Base-by-base conservation (phyloP, 2,797 vertebrate species). In the Spea hammondii region DNA sequence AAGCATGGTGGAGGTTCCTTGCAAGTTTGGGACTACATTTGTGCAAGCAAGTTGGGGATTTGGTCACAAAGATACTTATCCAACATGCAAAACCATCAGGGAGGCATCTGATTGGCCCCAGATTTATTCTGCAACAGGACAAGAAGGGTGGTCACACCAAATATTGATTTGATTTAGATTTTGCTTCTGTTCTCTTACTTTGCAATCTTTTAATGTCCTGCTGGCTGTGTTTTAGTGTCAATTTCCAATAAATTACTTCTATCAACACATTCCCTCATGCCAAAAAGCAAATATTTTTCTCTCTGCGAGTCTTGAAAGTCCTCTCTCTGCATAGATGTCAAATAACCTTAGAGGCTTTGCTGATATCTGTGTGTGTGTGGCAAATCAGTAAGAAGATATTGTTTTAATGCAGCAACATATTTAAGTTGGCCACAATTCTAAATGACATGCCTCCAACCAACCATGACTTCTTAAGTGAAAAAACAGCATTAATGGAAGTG, bases 361-460 rank as follows among this genome's bases (percentile, higher is more conserved):
- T 46, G 55, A 64, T 11, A 74, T 67, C 66, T 48, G 50, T 66
- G 62, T 72, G 78, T 80, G 66, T 17, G 17, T 70, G 67, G 67
- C 59, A 57, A 70, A 55, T 48, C 49, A 55, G 66, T 55, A 79
- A 75, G 66, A 74, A 74, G 71, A 79, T 74, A 51, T 53, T 79
- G 32, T 74, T 62, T 54, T 48, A 50, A 32, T 48, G 55, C 7
- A 70, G 14, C 54, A 68, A 57, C 71, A 49, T 53, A 76, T 70
- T 72, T 71, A 14, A 47, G 78, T 55, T 80, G 78, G 72, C 78
- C 78, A 70, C 57, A 65, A 75, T 80, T 75, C 66, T 71, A 80
- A 74, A 80, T 76, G 78, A 76, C 67, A 80, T 75, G 67, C 67
- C 59, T 80, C 75, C 66, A 80, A 51, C 78, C 72, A 65, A 65